Base-by-base conservation (phyloP, 2,797 vertebrate species). In the Aeoliscus strigatus region DNA sequence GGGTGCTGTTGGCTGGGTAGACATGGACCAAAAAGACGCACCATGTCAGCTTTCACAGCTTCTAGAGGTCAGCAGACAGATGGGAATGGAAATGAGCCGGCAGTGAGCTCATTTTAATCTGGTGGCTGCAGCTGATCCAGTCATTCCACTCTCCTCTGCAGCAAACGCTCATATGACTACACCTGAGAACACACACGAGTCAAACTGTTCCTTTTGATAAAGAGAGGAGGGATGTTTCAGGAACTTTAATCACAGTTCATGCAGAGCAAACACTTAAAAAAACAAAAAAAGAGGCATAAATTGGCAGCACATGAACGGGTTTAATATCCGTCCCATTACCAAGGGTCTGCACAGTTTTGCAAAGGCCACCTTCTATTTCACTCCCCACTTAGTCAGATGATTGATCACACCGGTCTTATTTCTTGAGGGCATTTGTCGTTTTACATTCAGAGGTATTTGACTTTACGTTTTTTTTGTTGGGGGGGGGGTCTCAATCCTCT, bases 61-160 rank as follows among this genome's bases (percentile, higher is more conserved):
- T 57, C 55, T 57, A 74, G 82, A 86, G 87, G 85, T 89, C 86
- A 86, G 80, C 73, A 86, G 82, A 87, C 86, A 87, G 86, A 88
- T 88, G 85, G 86, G 82, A 79, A 84, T 84, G 77, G 78, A 84
- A 86, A 84, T 87, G 79, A 87, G 81, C 68, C 71, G 74, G 66
- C 66, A 43, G 66, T 58, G 68, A 75, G 73, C 80, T 81, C 77
- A 85, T 84, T 83, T 84, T 81, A 87, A 88, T 86, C 81, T 78
- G 73, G 52, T 63, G 60, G 12, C 23, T 69, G 55, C 80, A 84
- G 77, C 79, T 85, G 80, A 88, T 82, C 66, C 79, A 73, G 77
- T 76, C 77, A 83, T 81, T 80, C 82, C 68, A 75, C 74, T 71
- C 26, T 59, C 46, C 79, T 79, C 73, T 82, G 74, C 75, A 59